Percentiles rank a stretch among this genome's conserved stretches.
Evolutionary conservation across 2,113 vertebrate genomes (phyloP).

Genomic region (Rhinogobius similis): DNA sequence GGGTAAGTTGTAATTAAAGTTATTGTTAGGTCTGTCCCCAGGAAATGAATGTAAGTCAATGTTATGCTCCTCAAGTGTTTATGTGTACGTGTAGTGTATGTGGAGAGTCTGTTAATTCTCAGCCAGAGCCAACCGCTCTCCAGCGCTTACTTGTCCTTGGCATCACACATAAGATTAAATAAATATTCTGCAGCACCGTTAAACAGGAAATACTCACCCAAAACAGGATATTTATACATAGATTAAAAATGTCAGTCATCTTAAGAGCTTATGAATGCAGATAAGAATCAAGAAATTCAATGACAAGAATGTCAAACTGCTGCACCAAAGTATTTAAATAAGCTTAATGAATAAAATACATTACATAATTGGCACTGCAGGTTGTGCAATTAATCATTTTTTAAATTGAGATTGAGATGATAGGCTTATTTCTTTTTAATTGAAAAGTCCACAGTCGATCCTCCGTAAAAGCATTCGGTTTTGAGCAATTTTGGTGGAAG

Average conservation of each 20-base stretch:
- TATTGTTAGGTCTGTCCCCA: too few species aligned
- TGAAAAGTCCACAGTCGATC: too few species aligned
- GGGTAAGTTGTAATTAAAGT: too few species aligned
- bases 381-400: too few species aligned
- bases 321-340: too few species aligned
- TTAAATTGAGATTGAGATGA: too few species aligned
- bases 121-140: constrained; percentile 11
- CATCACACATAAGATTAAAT: constrained; percentile 15
- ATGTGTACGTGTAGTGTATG: constrained; percentile 15
- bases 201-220: constrained; percentile 6
- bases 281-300: background rate
- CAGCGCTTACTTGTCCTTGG: constrained; percentile 22
- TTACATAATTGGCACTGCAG: too few species aligned
- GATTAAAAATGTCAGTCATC: background rate
- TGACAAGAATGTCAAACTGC: too few species aligned
- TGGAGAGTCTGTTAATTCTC: constrained; percentile 49
- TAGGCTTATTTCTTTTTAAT: too few species aligned
- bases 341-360: too few species aligned
- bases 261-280: background rate
- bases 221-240: constrained; percentile 9
- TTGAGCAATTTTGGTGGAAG: too few species aligned
- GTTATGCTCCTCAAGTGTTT: background rate
- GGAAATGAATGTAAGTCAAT: background rate
- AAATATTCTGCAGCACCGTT: constrained; percentile 10
- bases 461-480: too few species aligned